Conservation (phyloP, 2,797 vertebrate species). For the Sciurus vulgaris region DNA sequence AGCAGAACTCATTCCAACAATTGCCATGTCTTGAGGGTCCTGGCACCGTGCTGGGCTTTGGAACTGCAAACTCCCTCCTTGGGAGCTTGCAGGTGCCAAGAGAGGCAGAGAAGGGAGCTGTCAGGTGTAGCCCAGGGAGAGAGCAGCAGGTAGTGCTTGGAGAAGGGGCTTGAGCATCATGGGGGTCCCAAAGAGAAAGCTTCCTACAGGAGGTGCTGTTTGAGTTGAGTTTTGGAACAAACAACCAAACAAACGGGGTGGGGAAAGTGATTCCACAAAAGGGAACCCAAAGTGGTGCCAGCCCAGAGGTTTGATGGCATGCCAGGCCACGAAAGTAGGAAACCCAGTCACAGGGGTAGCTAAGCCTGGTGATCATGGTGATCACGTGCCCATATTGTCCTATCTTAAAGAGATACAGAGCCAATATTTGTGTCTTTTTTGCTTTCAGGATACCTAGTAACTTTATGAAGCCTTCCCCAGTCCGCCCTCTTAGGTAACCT, state of each 20-base stretch:
- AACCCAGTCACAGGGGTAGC: background rate
- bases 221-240: background rate
- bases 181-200: background rate
- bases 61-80: background rate
- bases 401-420: background rate
- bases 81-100: background rate
- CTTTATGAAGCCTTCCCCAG: background rate
- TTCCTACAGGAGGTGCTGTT: background rate
- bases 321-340: background rate
- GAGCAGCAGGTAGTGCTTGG: background rate
- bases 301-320: background rate
- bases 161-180: background rate
- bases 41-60: background rate
- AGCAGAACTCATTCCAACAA: background rate
- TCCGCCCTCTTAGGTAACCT: background rate
- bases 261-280: background rate
- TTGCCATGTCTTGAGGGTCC: background rate
- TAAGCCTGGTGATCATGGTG: fast-evolving
- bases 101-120: background rate
- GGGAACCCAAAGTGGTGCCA: background rate
- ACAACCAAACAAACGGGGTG: background rate
- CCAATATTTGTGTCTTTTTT: background rate
- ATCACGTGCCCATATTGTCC: background rate
- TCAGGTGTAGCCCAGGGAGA: background rate
- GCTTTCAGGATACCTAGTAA: background rate